These are phyloP conservation scores for Serripes groenlandicus DNA, from an alignment of 2,888 invertebrate genomes.

Conservation along the genomic window DNA sequence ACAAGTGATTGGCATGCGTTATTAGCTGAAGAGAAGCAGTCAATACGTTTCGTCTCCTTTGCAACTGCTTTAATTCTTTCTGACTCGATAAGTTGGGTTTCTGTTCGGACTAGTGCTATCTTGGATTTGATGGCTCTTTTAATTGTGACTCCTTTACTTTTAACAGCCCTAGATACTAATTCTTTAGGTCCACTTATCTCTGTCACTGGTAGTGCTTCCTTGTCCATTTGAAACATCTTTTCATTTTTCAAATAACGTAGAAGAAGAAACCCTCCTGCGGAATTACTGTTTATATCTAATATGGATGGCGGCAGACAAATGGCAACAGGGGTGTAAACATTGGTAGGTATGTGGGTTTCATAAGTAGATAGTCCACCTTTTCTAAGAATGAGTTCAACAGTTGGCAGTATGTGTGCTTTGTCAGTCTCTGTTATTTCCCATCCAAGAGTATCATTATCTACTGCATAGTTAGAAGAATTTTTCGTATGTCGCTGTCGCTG, in stretches of 20 bases:
- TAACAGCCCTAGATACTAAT: slow-evolving; percentile 25
- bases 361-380: slow-evolving; percentile 22
- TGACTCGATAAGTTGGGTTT: slow-evolving; percentile 35
- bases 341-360: slow-evolving; percentile 2
- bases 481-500: no score
- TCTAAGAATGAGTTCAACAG: slow-evolving; percentile 24
- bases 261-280: slow-evolving; percentile 30
- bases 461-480: no score
- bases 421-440: slow-evolving; percentile 2
- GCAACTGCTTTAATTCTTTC: slow-evolving; percentile 27
- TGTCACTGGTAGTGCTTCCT: no score
- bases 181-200: slow-evolving; percentile 39
- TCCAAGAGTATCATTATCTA: slow-evolving; percentile 31
- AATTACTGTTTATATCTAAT: slow-evolving; percentile 31
- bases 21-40: slow-evolving; percentile 36
- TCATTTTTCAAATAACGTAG: slow-evolving; percentile 19
- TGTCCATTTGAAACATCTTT: no score
- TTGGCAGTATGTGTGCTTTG: slow-evolving; percentile 19
- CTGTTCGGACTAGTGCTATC: slow-evolving; percentile 25
- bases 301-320: slow-evolving; percentile 29
- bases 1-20: slow-evolving; percentile 59
- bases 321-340: slow-evolving; percentile 35
- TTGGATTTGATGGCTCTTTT: slow-evolving; percentile 37
- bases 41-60: slow-evolving; percentile 27
- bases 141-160: slow-evolving; percentile 48